phyloP scores from a whole-genome alignment of 1,140 invertebrate species.

The Lamellibrachia luymesi region DNA sequence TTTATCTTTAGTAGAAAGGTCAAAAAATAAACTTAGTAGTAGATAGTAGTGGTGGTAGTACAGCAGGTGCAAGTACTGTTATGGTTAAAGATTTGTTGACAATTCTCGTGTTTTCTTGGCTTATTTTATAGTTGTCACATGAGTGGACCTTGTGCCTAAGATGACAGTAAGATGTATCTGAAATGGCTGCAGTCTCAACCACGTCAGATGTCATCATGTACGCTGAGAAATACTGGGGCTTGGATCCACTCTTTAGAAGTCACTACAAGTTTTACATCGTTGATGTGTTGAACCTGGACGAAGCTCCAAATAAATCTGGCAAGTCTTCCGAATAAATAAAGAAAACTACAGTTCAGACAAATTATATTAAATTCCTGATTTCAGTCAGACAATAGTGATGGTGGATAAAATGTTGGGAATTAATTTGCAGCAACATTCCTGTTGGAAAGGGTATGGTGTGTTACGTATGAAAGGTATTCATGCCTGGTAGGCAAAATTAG shows the following conservation, averaged over 20 bases:
- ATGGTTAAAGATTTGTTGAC: too few relatives aligned
- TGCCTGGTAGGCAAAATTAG: too few relatives aligned
- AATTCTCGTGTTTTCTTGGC: background rate
- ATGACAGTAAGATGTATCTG: background rate
- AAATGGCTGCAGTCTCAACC: background rate
- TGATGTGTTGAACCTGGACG: constrained; percentile 9
- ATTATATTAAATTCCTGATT: background rate
- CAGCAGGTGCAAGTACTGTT: too few relatives aligned
- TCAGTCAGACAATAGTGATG: too few relatives aligned
- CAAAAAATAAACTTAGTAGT: too few relatives aligned
- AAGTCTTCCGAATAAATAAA: background rate
- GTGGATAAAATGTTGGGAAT: too few relatives aligned
- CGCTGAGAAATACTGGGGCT: background rate
- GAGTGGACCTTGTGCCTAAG: background rate
- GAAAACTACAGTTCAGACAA: background rate
- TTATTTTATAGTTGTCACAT: background rate
- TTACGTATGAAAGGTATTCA: too few relatives aligned
- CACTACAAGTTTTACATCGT: background rate
- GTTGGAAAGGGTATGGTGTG: too few relatives aligned
- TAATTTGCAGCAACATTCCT: too few relatives aligned
- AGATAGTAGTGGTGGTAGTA: too few relatives aligned
- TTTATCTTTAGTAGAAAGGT: too few relatives aligned
- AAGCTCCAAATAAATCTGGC: background rate
- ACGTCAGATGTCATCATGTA: background rate
- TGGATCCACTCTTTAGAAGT: constrained; percentile 9